phyloP scores from a whole-genome alignment of 2,797 vertebrate species.

The Cercopithecus mitis region DNA sequence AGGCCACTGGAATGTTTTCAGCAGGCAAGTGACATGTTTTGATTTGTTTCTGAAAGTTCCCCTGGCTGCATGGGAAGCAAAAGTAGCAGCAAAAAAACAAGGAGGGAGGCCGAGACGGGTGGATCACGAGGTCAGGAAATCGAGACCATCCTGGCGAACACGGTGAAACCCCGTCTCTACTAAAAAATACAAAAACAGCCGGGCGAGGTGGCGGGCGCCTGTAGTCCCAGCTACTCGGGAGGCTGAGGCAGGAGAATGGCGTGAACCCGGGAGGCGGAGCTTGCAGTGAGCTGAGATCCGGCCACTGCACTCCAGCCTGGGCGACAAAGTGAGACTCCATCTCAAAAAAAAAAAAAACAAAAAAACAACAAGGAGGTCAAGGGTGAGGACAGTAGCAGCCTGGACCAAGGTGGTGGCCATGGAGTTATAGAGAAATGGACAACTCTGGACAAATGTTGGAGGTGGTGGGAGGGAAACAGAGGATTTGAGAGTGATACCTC shows the following conservation, averaged over 20 bases:
- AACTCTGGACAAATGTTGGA: not conserved
- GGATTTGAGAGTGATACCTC: not conserved
- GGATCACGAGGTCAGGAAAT: no score
- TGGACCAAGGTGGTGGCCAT: not conserved
- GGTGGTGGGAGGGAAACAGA: not conserved
- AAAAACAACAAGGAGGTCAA: not conserved
- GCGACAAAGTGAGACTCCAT: no score
- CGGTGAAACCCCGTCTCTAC: no score
- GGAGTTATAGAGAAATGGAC: not conserved
- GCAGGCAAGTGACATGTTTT: not conserved
- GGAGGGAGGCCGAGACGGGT: not conserved
- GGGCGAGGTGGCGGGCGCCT: fast-evolving
- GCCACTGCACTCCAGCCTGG: no score
- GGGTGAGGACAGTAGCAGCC: not conserved
- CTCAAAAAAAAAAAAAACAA: not conserved
- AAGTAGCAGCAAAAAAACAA: not conserved
- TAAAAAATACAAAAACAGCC: no score
- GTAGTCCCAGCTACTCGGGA: no score
- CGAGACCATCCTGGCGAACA: no score
- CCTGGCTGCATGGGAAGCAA: not conserved
- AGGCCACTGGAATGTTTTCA: not conserved
- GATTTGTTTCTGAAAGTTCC: not conserved
- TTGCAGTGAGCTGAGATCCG: no score
- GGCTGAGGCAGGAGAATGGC: no score
- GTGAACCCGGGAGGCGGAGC: no score